Base-by-base conservation (phyloP, 2,888 invertebrate species). In the Odontomyia ornata region DNA sequence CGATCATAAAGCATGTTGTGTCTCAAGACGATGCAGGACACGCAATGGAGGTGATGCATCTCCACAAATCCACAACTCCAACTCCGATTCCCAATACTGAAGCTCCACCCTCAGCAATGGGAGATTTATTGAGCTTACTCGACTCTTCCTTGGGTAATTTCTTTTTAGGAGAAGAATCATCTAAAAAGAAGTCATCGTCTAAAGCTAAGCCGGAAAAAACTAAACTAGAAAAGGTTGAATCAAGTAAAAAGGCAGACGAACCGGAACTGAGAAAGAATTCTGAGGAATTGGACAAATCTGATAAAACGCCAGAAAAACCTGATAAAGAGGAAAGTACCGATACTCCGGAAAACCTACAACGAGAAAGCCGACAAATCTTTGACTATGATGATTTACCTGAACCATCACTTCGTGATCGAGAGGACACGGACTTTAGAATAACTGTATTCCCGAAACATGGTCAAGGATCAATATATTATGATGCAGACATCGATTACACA, bases 301-400 rank as follows among this genome's bases (percentile, higher is more conserved):
- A 71, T 36, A 36, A 36, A 36, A 5, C 36, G 5, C 36, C 9
- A 36, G 9, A 36, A 36, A 3, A 3, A 36, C 9, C 36, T 36
- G 9, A n/a, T n/a, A n/a, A n/a, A n/a, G n/a, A n/a, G n/a, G n/a
- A n/a, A n/a, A n/a, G n/a, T n/a, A n/a, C n/a, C n/a, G 75, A 52
- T 76, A 21, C 77, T 78, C 30, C 71, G 78, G 15, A 78, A 72
- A 52, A 21, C 4, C 15, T 47, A 11, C 43, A 69, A n/a, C 76
- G 77, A 43, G 84, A 83, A 78, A 83, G 83, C 21, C 82, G 86
- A 52, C 86, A 86, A 78, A 82, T 86, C 72, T 86, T 84, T 79
- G 86, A 86, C 81, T 86, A 86, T 80, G 86, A 86, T 81, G 84
- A 86, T 81, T 81, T 85, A 77, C 86, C 86, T 21, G 86, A 86